phyloP scores from a whole-genome alignment of 1,140 invertebrate species.

The Heliconius himera region DNA sequence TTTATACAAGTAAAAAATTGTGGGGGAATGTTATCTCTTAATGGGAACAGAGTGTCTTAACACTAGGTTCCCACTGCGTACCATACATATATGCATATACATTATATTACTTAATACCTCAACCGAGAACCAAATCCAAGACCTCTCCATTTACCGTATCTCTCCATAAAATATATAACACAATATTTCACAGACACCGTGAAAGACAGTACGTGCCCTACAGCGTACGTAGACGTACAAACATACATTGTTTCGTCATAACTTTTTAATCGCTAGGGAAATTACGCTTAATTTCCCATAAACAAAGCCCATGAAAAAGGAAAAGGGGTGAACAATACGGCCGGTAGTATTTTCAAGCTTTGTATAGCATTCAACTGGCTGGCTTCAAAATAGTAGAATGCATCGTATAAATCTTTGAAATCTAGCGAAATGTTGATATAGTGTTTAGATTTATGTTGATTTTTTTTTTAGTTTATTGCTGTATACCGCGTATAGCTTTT shows the following conservation, averaged over 20 bases:
- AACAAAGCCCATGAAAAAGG: constrained; percentile 35
- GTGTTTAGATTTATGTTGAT: not conserved
- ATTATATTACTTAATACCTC: too few relatives aligned
- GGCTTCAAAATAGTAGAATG: constrained; percentile 30
- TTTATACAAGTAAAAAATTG: too few relatives aligned
- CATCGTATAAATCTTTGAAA: constrained; percentile 27
- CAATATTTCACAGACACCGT: not conserved
- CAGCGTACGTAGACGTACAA: not conserved
- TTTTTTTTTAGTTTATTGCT: too few relatives aligned
- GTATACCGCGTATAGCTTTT: not conserved
- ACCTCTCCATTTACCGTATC: too few relatives aligned
- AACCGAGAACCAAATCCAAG: too few relatives aligned
- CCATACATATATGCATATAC: too few relatives aligned
- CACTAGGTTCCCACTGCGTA: too few relatives aligned
- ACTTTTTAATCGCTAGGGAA: constrained; percentile 38
- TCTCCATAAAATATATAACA: too few relatives aligned
- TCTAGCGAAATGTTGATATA: not conserved
- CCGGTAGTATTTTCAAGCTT: constrained; percentile 30
- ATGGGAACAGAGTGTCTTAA: too few relatives aligned
- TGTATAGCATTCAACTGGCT: constrained; percentile 34
- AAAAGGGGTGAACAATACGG: constrained; percentile 32
- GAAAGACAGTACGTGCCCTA: not conserved
- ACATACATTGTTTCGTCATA: constrained; percentile 21
- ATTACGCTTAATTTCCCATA: constrained; percentile 40
- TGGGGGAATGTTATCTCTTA: too few relatives aligned